Evolutionary conservation across 2,797 vertebrate species (phyloP).

Genomic region (Anguilla marmorata): DNA sequence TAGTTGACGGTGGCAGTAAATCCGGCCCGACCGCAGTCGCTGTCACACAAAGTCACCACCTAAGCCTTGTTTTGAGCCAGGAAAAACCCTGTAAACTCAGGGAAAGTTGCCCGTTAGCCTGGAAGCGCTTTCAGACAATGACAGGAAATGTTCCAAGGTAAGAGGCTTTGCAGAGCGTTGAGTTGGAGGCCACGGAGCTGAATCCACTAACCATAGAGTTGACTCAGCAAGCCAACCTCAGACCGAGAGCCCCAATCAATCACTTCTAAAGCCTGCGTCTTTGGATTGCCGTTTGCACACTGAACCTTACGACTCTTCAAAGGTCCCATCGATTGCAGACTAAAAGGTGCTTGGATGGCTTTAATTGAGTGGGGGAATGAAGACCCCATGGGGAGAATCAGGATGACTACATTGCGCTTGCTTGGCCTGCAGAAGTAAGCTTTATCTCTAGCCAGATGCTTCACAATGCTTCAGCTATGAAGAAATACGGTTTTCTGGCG

Average conservation of each 20-base stretch:
- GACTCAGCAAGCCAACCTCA: background rate
- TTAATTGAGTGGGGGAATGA: background rate
- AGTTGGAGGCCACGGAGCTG: background rate
- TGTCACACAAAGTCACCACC: no score
- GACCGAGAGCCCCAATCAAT: slow-evolving; percentile 1
- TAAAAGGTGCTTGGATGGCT: background rate
- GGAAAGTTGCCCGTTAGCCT: background rate
- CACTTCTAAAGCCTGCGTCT: background rate
- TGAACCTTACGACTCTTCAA: slow-evolving; percentile 1
- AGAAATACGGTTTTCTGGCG: background rate
- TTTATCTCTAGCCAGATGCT: background rate
- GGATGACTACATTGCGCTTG: background rate
- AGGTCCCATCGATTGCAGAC: background rate
- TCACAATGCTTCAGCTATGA: background rate
- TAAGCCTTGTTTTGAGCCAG: no score
- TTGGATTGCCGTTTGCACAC: background rate
- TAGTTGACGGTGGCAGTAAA: no score
- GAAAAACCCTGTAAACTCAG: background rate
- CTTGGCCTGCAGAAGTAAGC: background rate
- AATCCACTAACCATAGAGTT: slow-evolving; percentile 14
- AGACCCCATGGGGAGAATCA: background rate
- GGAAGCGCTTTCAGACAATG: background rate
- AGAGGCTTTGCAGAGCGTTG: background rate
- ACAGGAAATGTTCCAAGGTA: background rate
- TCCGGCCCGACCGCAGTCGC: no score